Conservation (phyloP, 2,888 invertebrate genomes). For the Gastrophysa polygoni region DNA sequence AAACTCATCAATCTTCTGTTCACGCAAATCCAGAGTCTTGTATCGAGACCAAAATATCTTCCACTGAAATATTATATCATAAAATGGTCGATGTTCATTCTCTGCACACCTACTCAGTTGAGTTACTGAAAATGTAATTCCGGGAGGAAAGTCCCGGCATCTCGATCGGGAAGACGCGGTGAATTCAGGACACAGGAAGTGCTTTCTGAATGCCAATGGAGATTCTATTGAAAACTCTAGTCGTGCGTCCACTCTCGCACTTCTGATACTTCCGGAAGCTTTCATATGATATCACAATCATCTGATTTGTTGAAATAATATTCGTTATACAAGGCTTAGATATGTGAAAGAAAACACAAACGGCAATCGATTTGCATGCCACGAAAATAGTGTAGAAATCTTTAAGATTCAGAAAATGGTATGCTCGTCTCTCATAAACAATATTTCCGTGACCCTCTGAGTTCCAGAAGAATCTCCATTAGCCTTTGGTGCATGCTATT, state of each 20-base stretch:
- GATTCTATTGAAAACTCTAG: conserved; percentile 46
- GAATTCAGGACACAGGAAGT: conserved; percentile 43
- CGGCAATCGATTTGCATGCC: too few relatives aligned
- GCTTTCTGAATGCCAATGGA: conserved; percentile 45
- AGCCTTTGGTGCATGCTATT: too few relatives aligned
- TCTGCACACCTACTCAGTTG: conserved; percentile 49
- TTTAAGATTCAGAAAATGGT: too few relatives aligned
- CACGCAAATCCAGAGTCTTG: conserved; percentile 12
- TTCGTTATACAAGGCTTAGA: too few relatives aligned
- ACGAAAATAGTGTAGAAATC: too few relatives aligned
- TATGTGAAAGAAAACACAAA: too few relatives aligned
- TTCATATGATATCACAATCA: not conserved
- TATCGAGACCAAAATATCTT: conserved; percentile 17
- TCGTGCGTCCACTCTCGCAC: conserved; percentile 44
- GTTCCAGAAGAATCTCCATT: too few relatives aligned
- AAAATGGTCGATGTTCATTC: conserved; percentile 45
- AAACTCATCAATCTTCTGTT: not conserved
- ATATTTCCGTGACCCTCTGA: too few relatives aligned
- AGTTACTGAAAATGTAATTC: conserved; percentile 55
- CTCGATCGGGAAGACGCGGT: conserved; percentile 47
- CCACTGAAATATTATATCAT: conserved; percentile 38
- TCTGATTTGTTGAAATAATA: not conserved
- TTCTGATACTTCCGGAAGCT: conserved; percentile 7
- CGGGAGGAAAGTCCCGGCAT: conserved; percentile 49
- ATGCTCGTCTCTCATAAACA: too few relatives aligned